These are phyloP conservation scores for Mico argentatus DNA, from an alignment of 2,797 vertebrate genomes.

Conservation along the genomic window DNA sequence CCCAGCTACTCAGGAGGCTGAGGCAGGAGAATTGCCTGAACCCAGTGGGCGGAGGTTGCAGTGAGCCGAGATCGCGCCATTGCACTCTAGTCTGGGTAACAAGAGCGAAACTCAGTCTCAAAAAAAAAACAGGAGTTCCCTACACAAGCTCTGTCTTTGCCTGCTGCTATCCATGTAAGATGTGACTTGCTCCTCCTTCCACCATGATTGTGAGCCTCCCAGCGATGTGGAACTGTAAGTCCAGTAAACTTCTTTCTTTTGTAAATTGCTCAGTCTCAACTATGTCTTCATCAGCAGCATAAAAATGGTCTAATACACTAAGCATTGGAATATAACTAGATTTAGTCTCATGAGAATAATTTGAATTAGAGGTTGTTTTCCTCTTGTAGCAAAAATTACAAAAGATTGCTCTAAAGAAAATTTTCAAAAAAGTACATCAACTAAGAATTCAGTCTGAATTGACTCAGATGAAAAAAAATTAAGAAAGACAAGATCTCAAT, in stretches of 20 bases:
- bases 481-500: not conserved
- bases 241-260: not conserved
- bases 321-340: not conserved
- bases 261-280: not conserved
- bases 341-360: not conserved
- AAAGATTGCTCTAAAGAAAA: not conserved
- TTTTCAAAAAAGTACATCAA: not conserved
- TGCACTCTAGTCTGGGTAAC: no score
- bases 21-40: no score
- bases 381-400: not conserved
- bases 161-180: not conserved
- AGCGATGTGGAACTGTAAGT: not conserved
- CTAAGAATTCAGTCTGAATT: not conserved
- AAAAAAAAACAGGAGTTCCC: not conserved
- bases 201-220: not conserved
- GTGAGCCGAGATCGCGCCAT: no score
- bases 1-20: no score
- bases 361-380: not conserved
- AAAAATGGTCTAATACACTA: not conserved
- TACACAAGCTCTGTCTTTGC: not conserved
- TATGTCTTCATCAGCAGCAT: not conserved
- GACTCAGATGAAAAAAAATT: not conserved
- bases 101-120: no score
- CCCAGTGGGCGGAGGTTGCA: no score
- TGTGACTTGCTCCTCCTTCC: not conserved